These are phyloP conservation scores for Pollenia griseotomentosa DNA, from an alignment of 2,888 invertebrate species.

Conservation along the genomic window DNA sequence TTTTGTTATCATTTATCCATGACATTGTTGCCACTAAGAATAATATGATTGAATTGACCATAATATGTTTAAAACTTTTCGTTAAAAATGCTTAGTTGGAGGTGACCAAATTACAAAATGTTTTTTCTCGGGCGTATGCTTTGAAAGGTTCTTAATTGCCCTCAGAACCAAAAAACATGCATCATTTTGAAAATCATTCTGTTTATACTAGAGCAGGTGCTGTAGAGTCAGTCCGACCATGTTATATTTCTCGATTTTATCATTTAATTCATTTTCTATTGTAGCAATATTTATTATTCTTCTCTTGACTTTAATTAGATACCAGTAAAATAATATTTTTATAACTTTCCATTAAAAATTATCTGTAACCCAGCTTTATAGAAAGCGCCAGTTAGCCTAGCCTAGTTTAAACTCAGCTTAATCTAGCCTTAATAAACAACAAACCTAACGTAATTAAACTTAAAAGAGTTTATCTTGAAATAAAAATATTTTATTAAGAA, in stretches of 20 bases:
- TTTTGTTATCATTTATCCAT: too few species aligned
- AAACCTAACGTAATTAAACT: conserved; percentile 58
- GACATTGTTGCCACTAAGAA: too few species aligned
- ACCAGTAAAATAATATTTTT: not conserved
- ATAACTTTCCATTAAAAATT: conserved; percentile 25
- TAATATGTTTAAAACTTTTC: too few species aligned
- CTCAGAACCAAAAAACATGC: too few species aligned
- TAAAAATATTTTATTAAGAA: conserved; percentile 40
- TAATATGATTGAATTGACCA: too few species aligned
- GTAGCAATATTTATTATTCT: not conserved
- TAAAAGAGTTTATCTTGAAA: conserved; percentile 44
- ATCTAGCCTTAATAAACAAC: conserved; percentile 57
- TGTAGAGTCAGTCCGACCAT: too few species aligned
- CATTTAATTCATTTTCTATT: not conserved
- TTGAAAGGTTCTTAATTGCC: too few species aligned
- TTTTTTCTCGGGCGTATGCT: too few species aligned
- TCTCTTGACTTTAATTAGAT: conserved; percentile 1
- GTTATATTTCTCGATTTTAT: not conserved
- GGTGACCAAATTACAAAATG: too few species aligned
- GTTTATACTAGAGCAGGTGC: too few species aligned
- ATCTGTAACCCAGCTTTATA: conserved; percentile 31
- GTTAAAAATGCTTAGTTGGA: too few species aligned
- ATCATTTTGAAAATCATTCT: too few species aligned
- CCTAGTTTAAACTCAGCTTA: conserved; percentile 61
- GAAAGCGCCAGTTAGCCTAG: conserved; percentile 59